These are phyloP conservation scores for Scalopus aquaticus DNA, from an alignment of 2,113 vertebrate genomes.

Conservation along the genomic window DNA sequence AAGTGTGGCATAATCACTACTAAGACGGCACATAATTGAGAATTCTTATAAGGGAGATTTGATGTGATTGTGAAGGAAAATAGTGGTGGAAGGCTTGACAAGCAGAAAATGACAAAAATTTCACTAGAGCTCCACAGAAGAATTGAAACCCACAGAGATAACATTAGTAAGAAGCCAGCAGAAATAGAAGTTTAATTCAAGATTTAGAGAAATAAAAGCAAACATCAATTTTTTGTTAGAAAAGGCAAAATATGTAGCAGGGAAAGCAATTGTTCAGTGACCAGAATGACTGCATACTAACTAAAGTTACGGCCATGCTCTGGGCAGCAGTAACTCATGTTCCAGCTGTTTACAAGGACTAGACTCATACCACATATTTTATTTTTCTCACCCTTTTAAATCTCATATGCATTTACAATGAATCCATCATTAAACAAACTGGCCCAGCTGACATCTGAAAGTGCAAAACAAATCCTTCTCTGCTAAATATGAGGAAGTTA, in stretches of 20 bases:
- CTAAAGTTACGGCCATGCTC: background rate
- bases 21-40: background rate
- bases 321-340: background rate
- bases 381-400: background rate
- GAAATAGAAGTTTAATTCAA: background rate
- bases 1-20: background rate
- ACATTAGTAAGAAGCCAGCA: background rate
- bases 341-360: background rate
- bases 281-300: background rate
- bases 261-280: accelerated
- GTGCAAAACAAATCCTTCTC: background rate
- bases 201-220: background rate
- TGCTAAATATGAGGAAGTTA: background rate
- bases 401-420: background rate
- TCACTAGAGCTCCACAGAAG: background rate
- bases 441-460: background rate
- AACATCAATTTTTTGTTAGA: background rate
- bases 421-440: background rate
- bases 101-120: background rate
- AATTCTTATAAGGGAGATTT: background rate
- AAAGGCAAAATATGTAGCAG: background rate
- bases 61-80: background rate
- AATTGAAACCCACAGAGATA: background rate
- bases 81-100: background rate
- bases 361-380: background rate